phyloP scores from a whole-genome alignment of 2,797 vertebrate genomes.

The Bovichtus variegatus region DNA sequence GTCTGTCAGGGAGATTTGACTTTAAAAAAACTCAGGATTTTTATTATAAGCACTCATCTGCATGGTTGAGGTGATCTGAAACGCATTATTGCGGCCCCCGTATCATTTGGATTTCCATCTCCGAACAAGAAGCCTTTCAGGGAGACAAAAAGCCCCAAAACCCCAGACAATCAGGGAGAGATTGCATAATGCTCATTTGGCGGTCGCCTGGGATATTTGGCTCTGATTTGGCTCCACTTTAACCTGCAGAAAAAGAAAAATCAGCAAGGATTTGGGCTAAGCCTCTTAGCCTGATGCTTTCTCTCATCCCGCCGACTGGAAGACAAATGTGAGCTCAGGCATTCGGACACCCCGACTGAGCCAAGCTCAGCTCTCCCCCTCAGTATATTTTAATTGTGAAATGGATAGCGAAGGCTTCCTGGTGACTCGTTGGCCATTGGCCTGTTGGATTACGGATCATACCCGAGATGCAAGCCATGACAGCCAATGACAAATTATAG shows the following conservation, averaged over 20 bases:
- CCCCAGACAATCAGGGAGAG: conserved; percentile 62
- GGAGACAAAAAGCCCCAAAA: conserved; percentile 57
- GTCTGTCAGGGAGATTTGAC: conserved; percentile 47
- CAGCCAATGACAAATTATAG: conserved; percentile 25
- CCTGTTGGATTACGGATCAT: conserved; percentile 38
- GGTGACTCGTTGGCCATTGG: conserved; percentile 48
- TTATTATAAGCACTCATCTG: conserved; percentile 54
- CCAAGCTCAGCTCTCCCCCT: conserved; percentile 35
- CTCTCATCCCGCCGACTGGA: conserved; percentile 73
- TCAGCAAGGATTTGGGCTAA: conserved; percentile 78
- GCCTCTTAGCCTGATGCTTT: conserved; percentile 77
- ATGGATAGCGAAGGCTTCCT: conserved; percentile 60
- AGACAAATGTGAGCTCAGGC: conserved; percentile 58
- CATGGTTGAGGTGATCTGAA: conserved; percentile 58
- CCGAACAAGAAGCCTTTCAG: conserved; percentile 69
- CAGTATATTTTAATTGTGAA: conserved; percentile 71
- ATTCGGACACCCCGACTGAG: conserved; percentile 50
- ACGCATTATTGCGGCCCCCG: conserved; percentile 34
- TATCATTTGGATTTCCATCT: conserved; percentile 71
- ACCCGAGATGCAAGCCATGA: conserved; percentile 41
- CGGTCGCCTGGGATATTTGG: conserved; percentile 68
- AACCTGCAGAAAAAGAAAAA: conserved; percentile 70
- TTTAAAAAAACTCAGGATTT: conserved; percentile 51
- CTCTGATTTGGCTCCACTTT: conserved; percentile 68
- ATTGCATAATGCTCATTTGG: conserved; percentile 77